These are phyloP conservation scores for Patella pellucida DNA, from an alignment of 2,888 invertebrate genomes.

Conservation along the genomic window DNA sequence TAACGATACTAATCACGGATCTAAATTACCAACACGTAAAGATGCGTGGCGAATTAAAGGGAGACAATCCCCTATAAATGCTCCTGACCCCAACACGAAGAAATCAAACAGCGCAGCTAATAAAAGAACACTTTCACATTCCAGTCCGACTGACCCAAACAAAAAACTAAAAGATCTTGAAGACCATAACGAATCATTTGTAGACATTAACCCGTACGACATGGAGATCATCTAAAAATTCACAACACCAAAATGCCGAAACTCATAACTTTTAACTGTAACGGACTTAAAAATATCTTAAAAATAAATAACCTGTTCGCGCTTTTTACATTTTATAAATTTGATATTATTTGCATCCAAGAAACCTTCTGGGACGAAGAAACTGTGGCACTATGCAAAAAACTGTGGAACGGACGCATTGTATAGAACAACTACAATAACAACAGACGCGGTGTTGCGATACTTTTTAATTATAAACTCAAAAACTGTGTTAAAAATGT, in stretches of 20 bases:
- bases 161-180: no score
- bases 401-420: neutral
- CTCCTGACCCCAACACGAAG: no score
- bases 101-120: no score
- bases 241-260: neutral
- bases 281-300: neutral
- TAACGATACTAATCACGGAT: no score
- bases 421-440: neutral
- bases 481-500: neutral
- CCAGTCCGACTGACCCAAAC: no score
- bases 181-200: no score
- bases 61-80: no score
- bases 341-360: neutral
- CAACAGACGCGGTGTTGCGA: neutral
- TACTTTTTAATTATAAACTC: neutral
- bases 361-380: neutral
- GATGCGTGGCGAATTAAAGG: no score
- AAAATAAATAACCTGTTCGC: neutral
- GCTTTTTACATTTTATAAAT: neutral
- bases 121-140: no score
- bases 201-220: no score
- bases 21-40: no score
- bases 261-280: neutral
- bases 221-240: no score
- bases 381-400: neutral